A percentile compares a stretch with the other conserved stretches of the same genome.
phyloP scores from a whole-genome alignment of 1,140 invertebrate genomes.

The Drosophila pachea region DNA sequence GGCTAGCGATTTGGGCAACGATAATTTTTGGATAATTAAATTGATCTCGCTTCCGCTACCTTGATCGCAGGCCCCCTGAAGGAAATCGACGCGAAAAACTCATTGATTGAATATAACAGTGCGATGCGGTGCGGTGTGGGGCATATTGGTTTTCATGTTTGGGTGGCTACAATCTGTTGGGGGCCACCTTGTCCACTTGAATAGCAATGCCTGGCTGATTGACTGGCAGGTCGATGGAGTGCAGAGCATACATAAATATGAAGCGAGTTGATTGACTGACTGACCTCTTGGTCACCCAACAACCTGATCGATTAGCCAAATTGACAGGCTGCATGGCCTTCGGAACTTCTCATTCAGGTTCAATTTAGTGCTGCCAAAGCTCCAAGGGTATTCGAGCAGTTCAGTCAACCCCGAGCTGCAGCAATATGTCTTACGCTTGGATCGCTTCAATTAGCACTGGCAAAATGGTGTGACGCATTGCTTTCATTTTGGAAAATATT shows the following conservation, averaged over 20 bases:
- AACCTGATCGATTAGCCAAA: too few relatives aligned
- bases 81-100: conserved; percentile 43
- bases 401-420: neutral
- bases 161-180: neutral
- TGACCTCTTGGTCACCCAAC: too few relatives aligned
- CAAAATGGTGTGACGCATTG: conserved; percentile 62
- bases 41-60: conserved; percentile 68
- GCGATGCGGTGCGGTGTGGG: conserved; percentile 4
- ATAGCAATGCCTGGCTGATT: too few relatives aligned
- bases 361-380: neutral
- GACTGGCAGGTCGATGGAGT: too few relatives aligned
- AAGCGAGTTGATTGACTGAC: too few relatives aligned
- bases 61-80: conserved; percentile 46
- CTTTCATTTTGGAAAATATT: conserved; percentile 67
- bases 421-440: conserved; percentile 30
- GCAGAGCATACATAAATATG: too few relatives aligned
- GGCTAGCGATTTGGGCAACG: conserved; percentile 29
- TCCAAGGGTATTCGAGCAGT: conserved; percentile 19
- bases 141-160: neutral
- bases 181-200: too few relatives aligned
- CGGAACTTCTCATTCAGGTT: too few relatives aligned
- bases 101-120: conserved; percentile 27
- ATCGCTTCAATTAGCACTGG: conserved; percentile 60
- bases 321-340: too few relatives aligned
- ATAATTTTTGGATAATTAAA: conserved; percentile 64